Conservation (phyloP, 2,888 invertebrate species). For the Eupithecia abbreviata region DNA sequence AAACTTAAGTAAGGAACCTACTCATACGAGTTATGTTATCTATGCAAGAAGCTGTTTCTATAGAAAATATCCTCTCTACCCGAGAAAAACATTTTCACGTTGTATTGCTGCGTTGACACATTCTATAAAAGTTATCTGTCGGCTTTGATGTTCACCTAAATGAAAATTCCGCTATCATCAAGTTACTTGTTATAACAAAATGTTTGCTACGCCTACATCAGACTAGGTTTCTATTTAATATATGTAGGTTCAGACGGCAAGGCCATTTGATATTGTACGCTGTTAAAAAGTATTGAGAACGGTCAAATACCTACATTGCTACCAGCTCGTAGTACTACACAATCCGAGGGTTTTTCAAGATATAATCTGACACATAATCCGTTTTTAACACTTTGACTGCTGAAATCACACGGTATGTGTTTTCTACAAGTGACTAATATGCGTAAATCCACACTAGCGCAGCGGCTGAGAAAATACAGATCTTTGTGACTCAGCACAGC, state of each 20-base stretch:
- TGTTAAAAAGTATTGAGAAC: neutral
- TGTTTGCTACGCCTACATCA: neutral
- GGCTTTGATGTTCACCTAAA: neutral
- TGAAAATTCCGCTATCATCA: neutral
- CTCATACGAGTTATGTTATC: neutral
- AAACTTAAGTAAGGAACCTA: neutral
- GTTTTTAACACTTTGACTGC: too few relatives aligned
- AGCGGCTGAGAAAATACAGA: too few relatives aligned
- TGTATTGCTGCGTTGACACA: neutral
- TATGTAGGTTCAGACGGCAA: neutral
- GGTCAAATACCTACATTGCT: neutral
- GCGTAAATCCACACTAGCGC: too few relatives aligned
- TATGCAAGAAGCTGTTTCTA: neutral
- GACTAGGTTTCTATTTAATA: neutral
- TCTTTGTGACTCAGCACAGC: too few relatives aligned
- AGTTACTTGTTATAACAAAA: neutral
- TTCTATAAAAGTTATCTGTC: conserved; percentile 1
- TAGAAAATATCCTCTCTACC: neutral
- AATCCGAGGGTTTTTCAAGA: too few relatives aligned
- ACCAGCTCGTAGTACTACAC: neutral
- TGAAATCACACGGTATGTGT: too few relatives aligned
- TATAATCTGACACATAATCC: too few relatives aligned
- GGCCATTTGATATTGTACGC: neutral
- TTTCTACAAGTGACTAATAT: too few relatives aligned
- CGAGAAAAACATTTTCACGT: neutral